Evolutionary conservation across 2,113 vertebrate species (phyloP), one percentile per base, ranked within the genome.

Genomic region (Dolichallabes microphthalmus): DNA sequence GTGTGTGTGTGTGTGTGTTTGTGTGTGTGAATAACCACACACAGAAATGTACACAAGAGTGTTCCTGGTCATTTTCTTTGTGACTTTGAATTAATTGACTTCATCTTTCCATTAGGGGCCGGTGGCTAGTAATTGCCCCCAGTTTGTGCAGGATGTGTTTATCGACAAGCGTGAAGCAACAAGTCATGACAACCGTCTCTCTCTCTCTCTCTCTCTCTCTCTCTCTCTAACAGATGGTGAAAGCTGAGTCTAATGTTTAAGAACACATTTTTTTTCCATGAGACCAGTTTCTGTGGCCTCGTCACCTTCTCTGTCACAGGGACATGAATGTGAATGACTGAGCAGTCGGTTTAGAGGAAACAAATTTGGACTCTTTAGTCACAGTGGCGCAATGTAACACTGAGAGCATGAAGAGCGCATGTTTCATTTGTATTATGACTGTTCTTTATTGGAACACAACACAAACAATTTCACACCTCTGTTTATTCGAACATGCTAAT

Each of bases 141-240:
- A 19, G n/a, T 63, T 82, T 14, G 0, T 58, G 73, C 61, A 69
- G 20, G 74, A 60, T 80, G 71, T 74, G 50, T 80, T 73, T 82
- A 73, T 79, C 55, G 55, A 82, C 80, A 79, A 22, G 73, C 74
- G 27, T 73, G 27, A 53, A 45, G 84, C 84, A 88, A 88, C 87
- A 61, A 50, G 45, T 64, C 84, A 88, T 88, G 87, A 88, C 87
- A 86, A 86, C 87, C 64, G 58, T 57, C 75, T 80, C 74, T 68
- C 82, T 81, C 45, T 45, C 45, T 45, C 45, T 45, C 45, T 45
- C 45, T 45, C 45, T 45, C 45, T 45, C 45, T 45, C 45, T 45
- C 6, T 68, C 82, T 81, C 53, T 71, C 27, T 35, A 55, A 63
- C 78, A 87, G 78, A 85, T 84, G 86, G 82, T 68, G 55, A 53